These are phyloP conservation scores for Bicyclus anynana DNA, from an alignment of 1,140 invertebrate species.

Conservation along the genomic window DNA sequence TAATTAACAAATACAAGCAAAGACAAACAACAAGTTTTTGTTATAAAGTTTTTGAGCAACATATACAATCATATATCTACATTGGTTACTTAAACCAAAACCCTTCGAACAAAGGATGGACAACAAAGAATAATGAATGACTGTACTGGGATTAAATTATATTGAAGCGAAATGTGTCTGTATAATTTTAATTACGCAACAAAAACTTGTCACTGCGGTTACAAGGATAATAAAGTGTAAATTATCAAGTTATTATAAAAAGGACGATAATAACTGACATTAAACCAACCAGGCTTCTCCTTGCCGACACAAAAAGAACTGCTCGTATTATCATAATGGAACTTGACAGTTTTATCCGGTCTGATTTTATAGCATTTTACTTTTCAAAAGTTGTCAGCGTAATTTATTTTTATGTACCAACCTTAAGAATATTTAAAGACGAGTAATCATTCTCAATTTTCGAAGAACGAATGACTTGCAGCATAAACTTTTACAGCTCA, in stretches of 20 bases:
- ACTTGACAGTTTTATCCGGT: slow-evolving; percentile 26
- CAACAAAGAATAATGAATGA: neutral
- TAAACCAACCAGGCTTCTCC: slow-evolving; percentile 21
- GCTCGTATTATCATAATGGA: slow-evolving; percentile 26
- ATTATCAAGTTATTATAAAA: slow-evolving; percentile 31
- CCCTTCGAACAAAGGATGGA: neutral
- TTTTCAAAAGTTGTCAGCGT: neutral
- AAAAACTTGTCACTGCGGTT: slow-evolving; percentile 26
- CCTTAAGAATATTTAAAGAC: neutral
- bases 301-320: slow-evolving; percentile 21
- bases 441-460: neutral
- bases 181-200: slow-evolving; percentile 24
- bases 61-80: too few relatives aligned
- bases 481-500: too few relatives aligned
- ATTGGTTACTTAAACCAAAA: too few relatives aligned
- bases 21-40: too few relatives aligned
- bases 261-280: slow-evolving; percentile 26
- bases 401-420: neutral
- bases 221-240: slow-evolving; percentile 28
- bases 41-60: too few relatives aligned
- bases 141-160: neutral
- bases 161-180: neutral
- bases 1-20: too few relatives aligned
- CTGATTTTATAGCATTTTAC: slow-evolving; percentile 8
- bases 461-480: neutral